Evolutionary conservation across 2,797 vertebrate genomes (phyloP).

Genomic region (Forpus xanthops): DNA sequence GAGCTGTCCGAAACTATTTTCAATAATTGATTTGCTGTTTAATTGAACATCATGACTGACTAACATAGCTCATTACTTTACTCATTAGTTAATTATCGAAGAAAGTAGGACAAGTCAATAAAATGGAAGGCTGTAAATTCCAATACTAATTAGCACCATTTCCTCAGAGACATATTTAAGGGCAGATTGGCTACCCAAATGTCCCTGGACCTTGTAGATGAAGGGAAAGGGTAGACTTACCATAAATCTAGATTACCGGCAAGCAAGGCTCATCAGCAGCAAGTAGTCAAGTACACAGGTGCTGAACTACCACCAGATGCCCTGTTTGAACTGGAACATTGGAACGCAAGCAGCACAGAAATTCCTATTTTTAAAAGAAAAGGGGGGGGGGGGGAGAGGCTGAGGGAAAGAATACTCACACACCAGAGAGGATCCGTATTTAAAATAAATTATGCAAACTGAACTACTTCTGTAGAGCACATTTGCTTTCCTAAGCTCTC

Average conservation of each 20-base stretch:
- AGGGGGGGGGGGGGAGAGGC: too few relatives aligned
- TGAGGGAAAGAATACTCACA: background rate
- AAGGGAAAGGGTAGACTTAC: conserved; percentile 78
- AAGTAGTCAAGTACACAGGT: conserved; percentile 29
- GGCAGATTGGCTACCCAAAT: conserved; percentile 98
- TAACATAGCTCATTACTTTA: conserved; percentile 99
- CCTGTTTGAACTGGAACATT: background rate
- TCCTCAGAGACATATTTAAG: conserved; percentile 99
- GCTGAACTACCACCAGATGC: background rate
- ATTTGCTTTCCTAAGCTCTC: background rate
- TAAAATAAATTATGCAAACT: conserved; percentile 39
- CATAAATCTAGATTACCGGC: conserved; percentile 73
- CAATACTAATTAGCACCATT: conserved; percentile 99
- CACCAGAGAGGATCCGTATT: conserved; percentile 11
- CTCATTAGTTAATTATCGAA: conserved; percentile 99
- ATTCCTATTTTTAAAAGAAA: conserved; percentile 31
- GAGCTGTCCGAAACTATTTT: conserved; percentile 94
- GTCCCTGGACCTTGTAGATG: conserved; percentile 88
- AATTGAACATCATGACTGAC: conserved; percentile 99
- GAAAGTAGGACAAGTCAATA: conserved; percentile 99
- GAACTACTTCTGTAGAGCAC: conserved; percentile 32
- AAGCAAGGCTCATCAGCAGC: conserved; percentile 20
- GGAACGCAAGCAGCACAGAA: background rate
- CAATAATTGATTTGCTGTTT: conserved; percentile 99
- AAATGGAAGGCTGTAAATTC: conserved; percentile 99